Evolutionary conservation across 2,797 vertebrate species (phyloP).

Genomic region (Columba guinea): DNA sequence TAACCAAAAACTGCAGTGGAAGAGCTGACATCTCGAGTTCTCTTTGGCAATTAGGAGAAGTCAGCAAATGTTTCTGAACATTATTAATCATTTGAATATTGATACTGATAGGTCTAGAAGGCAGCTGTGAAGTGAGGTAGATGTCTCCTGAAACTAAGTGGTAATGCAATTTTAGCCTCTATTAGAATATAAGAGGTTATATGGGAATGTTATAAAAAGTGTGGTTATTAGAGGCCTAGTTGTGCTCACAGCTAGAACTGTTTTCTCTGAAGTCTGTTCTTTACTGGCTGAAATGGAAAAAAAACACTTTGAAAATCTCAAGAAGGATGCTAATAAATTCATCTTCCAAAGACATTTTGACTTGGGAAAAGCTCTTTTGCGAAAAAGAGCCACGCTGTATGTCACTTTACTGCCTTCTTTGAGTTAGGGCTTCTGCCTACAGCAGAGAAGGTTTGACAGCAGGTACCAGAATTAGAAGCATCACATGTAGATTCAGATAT

Average conservation of each 20-base stretch:
- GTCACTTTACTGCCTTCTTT: background rate
- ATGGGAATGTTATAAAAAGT: background rate
- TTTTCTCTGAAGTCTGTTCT: background rate
- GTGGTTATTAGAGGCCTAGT: background rate
- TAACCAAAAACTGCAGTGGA: background rate
- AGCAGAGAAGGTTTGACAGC: background rate
- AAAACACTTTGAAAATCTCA: background rate
- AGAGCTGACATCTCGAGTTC: accelerated
- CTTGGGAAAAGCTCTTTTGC: background rate
- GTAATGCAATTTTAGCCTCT: background rate
- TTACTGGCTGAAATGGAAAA: background rate
- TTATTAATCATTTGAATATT: background rate
- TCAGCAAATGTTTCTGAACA: background rate
- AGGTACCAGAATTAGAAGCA: background rate
- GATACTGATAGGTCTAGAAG: background rate
- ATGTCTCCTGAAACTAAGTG: background rate
- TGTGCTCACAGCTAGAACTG: background rate
- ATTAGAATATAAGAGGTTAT: background rate
- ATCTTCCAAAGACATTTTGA: background rate
- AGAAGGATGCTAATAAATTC: background rate
- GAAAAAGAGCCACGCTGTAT: background rate
- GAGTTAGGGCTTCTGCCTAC: background rate
- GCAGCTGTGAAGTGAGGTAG: background rate
- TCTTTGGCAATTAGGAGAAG: background rate
- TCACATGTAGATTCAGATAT: background rate